Evolutionary conservation across 2,797 vertebrate species (phyloP).

Genomic region (Nyctalus aviator): DNA sequence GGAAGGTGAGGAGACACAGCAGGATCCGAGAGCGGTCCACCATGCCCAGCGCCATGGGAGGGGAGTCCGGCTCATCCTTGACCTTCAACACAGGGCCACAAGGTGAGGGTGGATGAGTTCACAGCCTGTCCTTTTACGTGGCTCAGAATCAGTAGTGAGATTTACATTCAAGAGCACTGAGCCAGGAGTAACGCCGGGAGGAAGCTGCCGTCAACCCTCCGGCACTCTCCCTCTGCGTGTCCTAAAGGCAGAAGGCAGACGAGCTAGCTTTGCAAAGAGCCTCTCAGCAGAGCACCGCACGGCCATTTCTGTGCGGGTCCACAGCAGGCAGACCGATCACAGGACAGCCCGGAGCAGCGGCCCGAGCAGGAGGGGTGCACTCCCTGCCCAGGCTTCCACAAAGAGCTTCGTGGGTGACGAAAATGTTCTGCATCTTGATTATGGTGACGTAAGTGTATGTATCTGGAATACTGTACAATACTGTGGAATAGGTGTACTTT

Average conservation of each 20-base stretch:
- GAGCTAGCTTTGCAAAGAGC: background rate
- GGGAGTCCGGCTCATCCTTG: slow-evolving; percentile 97
- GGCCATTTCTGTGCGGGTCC: background rate
- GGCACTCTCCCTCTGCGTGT: no score
- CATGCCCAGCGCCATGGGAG: slow-evolving; percentile 95
- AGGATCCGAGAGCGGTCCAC: slow-evolving; percentile 98
- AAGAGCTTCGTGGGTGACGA: background rate
- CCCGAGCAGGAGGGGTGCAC: background rate
- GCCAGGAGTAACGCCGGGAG: background rate
- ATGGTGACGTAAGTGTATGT: fast-evolving
- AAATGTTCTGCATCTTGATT: background rate
- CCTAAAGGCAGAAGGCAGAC: background rate
- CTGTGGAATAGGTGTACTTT: background rate
- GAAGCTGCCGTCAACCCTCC: background rate
- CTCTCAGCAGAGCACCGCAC: background rate
- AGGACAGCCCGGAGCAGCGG: background rate
- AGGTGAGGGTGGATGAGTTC: slow-evolving; percentile 4
- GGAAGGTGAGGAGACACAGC: slow-evolving; percentile 96
- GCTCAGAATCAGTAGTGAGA: background rate
- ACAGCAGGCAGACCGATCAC: background rate
- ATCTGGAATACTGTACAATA: background rate
- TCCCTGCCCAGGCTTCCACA: fast-evolving
- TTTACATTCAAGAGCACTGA: background rate
- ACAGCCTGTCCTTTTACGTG: background rate
- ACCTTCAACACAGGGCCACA: slow-evolving; percentile 88